phyloP scores from a whole-genome alignment of 2,888 invertebrate genomes.

The Pristionchus japonicus region DNA sequence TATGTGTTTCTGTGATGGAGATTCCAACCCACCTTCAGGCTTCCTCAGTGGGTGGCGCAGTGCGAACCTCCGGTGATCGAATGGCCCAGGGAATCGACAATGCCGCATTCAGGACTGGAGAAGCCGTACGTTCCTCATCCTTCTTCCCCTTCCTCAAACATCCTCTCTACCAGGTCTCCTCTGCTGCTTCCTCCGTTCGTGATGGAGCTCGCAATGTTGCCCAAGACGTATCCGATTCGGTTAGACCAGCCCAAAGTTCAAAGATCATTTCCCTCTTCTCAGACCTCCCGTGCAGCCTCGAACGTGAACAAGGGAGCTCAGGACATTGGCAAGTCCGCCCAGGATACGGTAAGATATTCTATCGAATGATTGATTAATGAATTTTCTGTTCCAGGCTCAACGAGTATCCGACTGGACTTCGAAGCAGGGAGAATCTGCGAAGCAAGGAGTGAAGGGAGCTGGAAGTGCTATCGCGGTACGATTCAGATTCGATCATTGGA shows the following conservation, averaged over 20 bases:
- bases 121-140: neutral
- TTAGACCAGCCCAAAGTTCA: neutral
- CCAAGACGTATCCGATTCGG: neutral
- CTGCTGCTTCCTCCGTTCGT: neutral
- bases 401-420: conserved; percentile 7
- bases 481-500: neutral
- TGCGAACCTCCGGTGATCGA: neutral
- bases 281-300: neutral
- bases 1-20: too few species aligned
- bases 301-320: neutral
- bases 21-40: neutral
- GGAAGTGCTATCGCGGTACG: neutral
- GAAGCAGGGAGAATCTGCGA: neutral
- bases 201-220: neutral
- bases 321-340: neutral
- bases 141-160: neutral
- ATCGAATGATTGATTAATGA: too few species aligned
- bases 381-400: neutral
- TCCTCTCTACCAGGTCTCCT: neutral
- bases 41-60: neutral
- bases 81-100: neutral
- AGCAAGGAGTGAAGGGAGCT: neutral
- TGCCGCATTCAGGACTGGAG: neutral
- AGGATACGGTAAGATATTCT: conserved; percentile 26
- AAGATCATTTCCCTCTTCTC: neutral